Base-by-base conservation (phyloP, 92 coral and sea anemone species). In the Hydrozoanthus gracilis region DNA sequence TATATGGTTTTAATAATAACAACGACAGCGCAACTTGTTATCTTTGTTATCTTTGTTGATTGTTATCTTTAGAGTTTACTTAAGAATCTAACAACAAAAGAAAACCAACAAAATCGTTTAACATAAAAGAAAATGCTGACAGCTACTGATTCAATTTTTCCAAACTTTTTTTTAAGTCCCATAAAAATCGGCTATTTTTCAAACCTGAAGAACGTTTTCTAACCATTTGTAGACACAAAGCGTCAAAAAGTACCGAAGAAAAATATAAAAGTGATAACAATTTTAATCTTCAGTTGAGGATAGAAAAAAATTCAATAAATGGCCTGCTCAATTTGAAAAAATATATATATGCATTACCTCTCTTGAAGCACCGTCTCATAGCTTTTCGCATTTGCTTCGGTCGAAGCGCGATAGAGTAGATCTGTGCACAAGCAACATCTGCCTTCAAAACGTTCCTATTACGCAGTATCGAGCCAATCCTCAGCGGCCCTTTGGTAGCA, bases 341-440 rank as follows among this genome's bases (percentile, higher is more conserved):
- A 44, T n/a, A n/a, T 47, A 4, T 11, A 1, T 6, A 12, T 13
- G 15, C 58, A 91, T 20, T 73, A 91, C 93, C 84, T 88, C 89
- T 88, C 79, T 87, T 94, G 8, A 89, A 67, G 45, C 98, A 94
- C 68, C 92, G 62, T 56, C 77, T 86, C 98, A 92, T 94, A 2
- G 95, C 92, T 55, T 91, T 89, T 65, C 79, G 18, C 18, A 94
- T 86, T 71, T 94, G 98, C 62, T 78, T 83, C 72, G 75, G 77
- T 75, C 82, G 76, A 66, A 94, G 83, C 2, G 93, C 93, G 44
- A 82, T 80, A 3, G 92, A 78, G 73, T 94, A 94, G 52, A 94
- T 82, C 88, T 94, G 98, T 4, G 91, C 91, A 49, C 98, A 94
- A 6, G 98, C 85, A 44, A 94, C 85, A 67, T 86, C 89, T 72